Evolutionary conservation across 2,797 vertebrate species (phyloP).

Genomic region (Taenioides sp.): DNA sequence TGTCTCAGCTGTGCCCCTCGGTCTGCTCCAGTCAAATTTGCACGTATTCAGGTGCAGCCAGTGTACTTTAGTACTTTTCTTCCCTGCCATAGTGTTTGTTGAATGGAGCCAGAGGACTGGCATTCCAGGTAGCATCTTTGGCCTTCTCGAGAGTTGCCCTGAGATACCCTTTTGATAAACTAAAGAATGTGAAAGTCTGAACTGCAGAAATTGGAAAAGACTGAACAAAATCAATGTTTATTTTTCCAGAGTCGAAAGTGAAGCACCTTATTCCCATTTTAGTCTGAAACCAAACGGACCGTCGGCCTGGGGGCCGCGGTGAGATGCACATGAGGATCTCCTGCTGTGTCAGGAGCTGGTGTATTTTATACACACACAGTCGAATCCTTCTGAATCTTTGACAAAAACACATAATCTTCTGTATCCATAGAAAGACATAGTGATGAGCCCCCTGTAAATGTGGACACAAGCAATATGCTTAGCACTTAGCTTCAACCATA

Average conservation of each 20-base stretch:
- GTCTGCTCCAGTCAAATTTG: neutral
- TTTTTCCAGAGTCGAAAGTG: slow-evolving; percentile 58
- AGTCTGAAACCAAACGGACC: slow-evolving; percentile 78
- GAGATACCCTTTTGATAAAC: slow-evolving; percentile 56
- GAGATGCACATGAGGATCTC: slow-evolving; percentile 74
- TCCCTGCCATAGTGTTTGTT: slow-evolving; percentile 69
- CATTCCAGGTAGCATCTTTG: slow-evolving; percentile 65
- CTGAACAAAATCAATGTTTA: slow-evolving; percentile 69
- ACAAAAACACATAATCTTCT: slow-evolving; percentile 59
- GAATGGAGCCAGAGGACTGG: slow-evolving; percentile 56
- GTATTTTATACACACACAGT: slow-evolving; percentile 62
- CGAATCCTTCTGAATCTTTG: slow-evolving; percentile 7
- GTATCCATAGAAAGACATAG: slow-evolving; percentile 68
- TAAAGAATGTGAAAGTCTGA: slow-evolving; percentile 69
- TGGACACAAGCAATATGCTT: slow-evolving; percentile 80
- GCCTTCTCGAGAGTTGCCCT: slow-evolving; percentile 61
- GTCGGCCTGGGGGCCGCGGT: slow-evolving; percentile 71
- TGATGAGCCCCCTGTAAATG: slow-evolving; percentile 61
- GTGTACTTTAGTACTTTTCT: slow-evolving; percentile 36
- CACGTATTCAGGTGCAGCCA: neutral
- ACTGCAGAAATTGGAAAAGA: slow-evolving; percentile 48
- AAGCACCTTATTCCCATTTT: slow-evolving; percentile 79
- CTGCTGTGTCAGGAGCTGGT: slow-evolving; percentile 69
- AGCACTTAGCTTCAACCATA: slow-evolving; percentile 33
- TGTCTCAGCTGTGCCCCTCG: neutral